Base-by-base conservation (phyloP, 2,113 vertebrate genomes). In the Himantopus leucocephalus region DNA sequence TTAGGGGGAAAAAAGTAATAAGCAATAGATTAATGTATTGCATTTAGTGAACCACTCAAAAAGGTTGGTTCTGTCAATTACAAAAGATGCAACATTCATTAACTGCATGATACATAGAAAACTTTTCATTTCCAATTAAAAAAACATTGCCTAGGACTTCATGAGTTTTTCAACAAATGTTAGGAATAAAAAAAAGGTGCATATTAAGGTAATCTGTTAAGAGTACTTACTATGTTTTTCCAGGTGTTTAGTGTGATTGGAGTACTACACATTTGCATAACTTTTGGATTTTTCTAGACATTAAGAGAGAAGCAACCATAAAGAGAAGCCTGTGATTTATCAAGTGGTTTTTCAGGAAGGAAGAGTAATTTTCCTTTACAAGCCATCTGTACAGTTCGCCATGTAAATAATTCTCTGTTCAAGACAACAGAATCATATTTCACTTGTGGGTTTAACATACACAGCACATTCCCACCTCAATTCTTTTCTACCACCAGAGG, bases 181-280 rank as follows among this genome's bases (percentile, higher is more conserved):
- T 88, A 94, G 29, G 52, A 86, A 89, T 74, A 8, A 19, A 68
- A 89, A 88, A 94, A 93, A 43, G 52, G 52, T 47, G 26, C 37
- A 79, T 75, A 95, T 94, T 92, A 92, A 92, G 72, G 76, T 95
- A 96, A 97, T 96, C 52, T 92, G 53, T 97, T 94, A 97, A 97
- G 92, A 94, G 95, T 85, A 94, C 94, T 97, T 95, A 85, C 16
- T 95, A 91, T 52, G 64, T 78, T 97, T 95, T 91, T 91, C 94
- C 97, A 96, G 97, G 96, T 98, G 96, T 97, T 97, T 81, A 72
- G 39, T 76, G 55, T 97, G 97, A 97, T 97, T 97, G 79, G 71
- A 97, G 94, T 96, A 94, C 80, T 68, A 76, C 6, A 37, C 18
- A 98, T 98, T 98, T 97, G 95, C 97, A 97, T 98, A 97, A 96